A percentile compares a stretch with the other conserved stretches of the same genome.
Evolutionary conservation across 1,140 invertebrate species (phyloP).

Genomic region (honey bee (Apis mellifera)): Amel_HAv3.1 CM009940.2:1264501-1265000

Average conservation of each 20-base stretch:
- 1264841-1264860: background rate
- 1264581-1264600: slow-evolving; percentile 35
- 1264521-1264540: background rate
- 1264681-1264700: slow-evolving; percentile 4
- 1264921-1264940: no score
- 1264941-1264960: no score
- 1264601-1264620: slow-evolving; percentile 51
- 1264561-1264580: slow-evolving; percentile 31
- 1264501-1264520: slow-evolving; percentile 27
- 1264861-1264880: background rate
- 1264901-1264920: background rate
- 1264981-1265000: no score
- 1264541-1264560: slow-evolving; percentile 26
- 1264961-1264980: no score
- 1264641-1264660: slow-evolving; percentile 1
- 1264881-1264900: background rate
- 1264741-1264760: background rate
- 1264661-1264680: slow-evolving; percentile 1
- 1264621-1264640: background rate
- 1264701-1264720: slow-evolving; percentile 1
- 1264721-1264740: background rate
- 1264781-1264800: background rate
- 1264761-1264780: slow-evolving; percentile 11
- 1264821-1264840: background rate
- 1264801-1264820: background rate